Percentiles rank a stretch among this genome's conserved stretches.
Conservation (phyloP, 1,140 invertebrate species). For the Drosophila parabipectinata region DNA sequence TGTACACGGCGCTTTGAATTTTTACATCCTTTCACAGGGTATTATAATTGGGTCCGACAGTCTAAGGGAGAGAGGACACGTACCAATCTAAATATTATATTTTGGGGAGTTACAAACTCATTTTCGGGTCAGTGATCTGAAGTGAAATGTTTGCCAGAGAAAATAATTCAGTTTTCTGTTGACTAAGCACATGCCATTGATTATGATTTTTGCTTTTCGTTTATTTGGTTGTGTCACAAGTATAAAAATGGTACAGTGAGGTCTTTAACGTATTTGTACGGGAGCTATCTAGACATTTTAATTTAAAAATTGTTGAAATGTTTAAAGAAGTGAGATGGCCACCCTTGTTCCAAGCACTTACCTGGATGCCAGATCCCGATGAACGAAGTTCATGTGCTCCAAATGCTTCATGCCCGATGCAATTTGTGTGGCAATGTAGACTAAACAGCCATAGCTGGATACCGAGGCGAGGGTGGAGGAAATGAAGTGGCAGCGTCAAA, state of each 20-base stretch:
- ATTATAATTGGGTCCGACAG: not conserved
- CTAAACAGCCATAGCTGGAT: constrained; percentile 88
- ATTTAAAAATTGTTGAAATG: not conserved
- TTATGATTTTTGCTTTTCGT: too few species aligned
- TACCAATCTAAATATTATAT: not conserved
- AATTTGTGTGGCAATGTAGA: constrained; percentile 92
- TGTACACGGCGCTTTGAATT: not conserved
- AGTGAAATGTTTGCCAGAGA: not conserved
- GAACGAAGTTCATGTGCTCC: constrained; percentile 91
- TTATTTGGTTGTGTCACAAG: too few species aligned
- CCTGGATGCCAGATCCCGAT: constrained; percentile 92
- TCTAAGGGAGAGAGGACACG: not conserved
- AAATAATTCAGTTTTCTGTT: not conserved
- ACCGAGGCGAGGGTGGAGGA: constrained; percentile 8
- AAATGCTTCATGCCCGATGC: constrained; percentile 94
- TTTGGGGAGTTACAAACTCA: not conserved
- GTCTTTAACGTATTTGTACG: not conserved
- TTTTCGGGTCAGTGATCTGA: not conserved
- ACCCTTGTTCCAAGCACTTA: constrained; percentile 83
- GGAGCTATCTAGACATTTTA: not conserved
- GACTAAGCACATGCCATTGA: too few species aligned
- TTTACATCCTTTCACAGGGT: not conserved
- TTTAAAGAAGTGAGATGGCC: not conserved
- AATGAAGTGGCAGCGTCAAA: constrained; percentile 64
- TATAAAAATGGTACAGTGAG: too few species aligned